A percentile compares a stretch with the other conserved stretches of the same genome.
These are phyloP conservation scores for Melanotaenia nigrans DNA, from an alignment of 2,797 vertebrate genomes.

Conservation along the genomic window DNA sequence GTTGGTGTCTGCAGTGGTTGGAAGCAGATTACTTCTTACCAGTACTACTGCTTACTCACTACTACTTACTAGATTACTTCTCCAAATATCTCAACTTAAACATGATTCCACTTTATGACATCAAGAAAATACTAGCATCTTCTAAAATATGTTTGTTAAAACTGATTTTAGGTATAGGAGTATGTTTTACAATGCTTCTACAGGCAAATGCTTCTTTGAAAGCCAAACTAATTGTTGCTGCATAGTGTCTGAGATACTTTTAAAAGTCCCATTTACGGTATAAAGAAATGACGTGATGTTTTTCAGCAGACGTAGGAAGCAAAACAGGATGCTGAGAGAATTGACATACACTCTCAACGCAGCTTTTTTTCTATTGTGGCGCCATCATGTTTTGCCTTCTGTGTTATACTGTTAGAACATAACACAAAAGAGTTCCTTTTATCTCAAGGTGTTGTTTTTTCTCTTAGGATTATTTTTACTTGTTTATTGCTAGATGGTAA, in stretches of 20 bases:
- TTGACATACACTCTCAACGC: conserved; percentile 57
- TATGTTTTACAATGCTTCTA: neutral
- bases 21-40: neutral
- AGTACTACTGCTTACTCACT: neutral
- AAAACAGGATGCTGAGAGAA: conserved; percentile 82
- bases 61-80: neutral
- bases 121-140: neutral
- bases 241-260: conserved; percentile 45
- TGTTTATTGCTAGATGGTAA: neutral
- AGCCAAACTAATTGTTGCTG: conserved; percentile 17
- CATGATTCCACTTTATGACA: neutral
- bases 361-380: conserved; percentile 41
- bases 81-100: neutral
- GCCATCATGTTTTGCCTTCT: conserved; percentile 7
- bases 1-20: neutral
- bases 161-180: neutral
- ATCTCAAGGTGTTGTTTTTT: neutral
- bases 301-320: conserved; percentile 78
- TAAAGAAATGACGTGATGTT: conserved; percentile 69
- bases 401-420: neutral
- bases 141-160: neutral
- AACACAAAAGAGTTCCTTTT: neutral
- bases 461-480: neutral
- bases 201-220: conserved; percentile 8
- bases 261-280: conserved; percentile 39